Evolutionary conservation across 1,140 invertebrate species (phyloP).

Genomic region (Solen grandis): DNA sequence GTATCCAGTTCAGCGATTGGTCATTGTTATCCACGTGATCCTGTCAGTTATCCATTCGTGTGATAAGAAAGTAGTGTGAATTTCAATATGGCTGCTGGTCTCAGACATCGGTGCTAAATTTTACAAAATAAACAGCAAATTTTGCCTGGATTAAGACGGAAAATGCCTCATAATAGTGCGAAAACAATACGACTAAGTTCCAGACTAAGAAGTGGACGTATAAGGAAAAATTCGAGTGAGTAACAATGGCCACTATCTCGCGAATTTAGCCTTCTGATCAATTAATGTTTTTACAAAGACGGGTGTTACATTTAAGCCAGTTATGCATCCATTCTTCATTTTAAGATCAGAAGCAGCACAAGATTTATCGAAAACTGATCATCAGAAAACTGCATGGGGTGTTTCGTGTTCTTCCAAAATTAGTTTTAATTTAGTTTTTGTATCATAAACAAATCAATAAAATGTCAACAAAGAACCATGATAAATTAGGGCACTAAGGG

Average conservation of each 20-base stretch:
- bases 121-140: conserved; percentile 50
- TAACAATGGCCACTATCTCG: too few relatives aligned
- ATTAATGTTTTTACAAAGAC: too few relatives aligned
- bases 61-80: conserved; percentile 65
- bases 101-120: conserved; percentile 41
- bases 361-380: too few relatives aligned
- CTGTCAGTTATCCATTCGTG: conserved; percentile 66
- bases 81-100: conserved; percentile 75
- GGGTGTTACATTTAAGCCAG: too few relatives aligned
- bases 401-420: too few relatives aligned
- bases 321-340: too few relatives aligned
- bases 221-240: neutral
- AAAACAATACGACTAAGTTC: conserved; percentile 75
- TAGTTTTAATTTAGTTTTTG: too few relatives aligned
- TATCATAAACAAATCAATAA: neutral
- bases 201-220: conserved; percentile 43
- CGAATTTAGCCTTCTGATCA: too few relatives aligned
- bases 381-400: too few relatives aligned
- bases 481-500: conserved; percentile 43
- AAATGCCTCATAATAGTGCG: conserved; percentile 73
- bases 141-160: conserved; percentile 40
- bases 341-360: too few relatives aligned
- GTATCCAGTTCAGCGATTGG: conserved; percentile 64
- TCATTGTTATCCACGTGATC: conserved; percentile 66
- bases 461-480: conserved; percentile 41